A percentile compares a stretch with the other conserved stretches of the same genome.
phyloP scores from a whole-genome alignment of 2,797 vertebrate species.

The Lemur catta region DNA sequence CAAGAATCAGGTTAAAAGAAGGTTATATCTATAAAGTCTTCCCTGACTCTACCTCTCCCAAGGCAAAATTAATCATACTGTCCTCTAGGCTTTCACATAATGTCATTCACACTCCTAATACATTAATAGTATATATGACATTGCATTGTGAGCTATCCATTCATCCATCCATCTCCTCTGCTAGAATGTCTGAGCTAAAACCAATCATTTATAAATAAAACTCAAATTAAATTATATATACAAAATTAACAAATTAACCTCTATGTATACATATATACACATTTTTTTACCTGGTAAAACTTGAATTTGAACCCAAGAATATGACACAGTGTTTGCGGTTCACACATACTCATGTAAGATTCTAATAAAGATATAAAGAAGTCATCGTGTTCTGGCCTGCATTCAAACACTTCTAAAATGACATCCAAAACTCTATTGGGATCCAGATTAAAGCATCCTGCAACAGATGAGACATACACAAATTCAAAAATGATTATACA shows the following conservation, averaged over 20 bases:
- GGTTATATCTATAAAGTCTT: slow-evolving; percentile 37
- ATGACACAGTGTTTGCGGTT: slow-evolving; percentile 98
- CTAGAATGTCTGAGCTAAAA: slow-evolving; percentile 41
- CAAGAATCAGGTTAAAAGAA: slow-evolving; percentile 23
- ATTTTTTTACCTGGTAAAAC: slow-evolving; percentile 94
- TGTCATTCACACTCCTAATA: slow-evolving; percentile 7
- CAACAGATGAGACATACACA: slow-evolving; percentile 68
- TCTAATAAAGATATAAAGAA: slow-evolving; percentile 98
- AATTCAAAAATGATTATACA: slow-evolving; percentile 61
- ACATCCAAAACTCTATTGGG: slow-evolving; percentile 98
- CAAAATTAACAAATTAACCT: slow-evolving; percentile 45
- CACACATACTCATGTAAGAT: slow-evolving; percentile 97
- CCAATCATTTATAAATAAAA: slow-evolving; percentile 53
- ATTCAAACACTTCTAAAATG: slow-evolving; percentile 97
- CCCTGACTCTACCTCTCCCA: background rate
- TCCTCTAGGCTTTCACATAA: slow-evolving; percentile 39
- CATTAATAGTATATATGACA: background rate
- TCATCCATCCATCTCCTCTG: slow-evolving; percentile 39
- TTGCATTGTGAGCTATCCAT: background rate
- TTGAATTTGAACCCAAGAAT: slow-evolving; percentile 99
- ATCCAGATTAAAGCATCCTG: slow-evolving; percentile 98
- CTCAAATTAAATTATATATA: slow-evolving; percentile 54
- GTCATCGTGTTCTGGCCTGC: slow-evolving; percentile 96
- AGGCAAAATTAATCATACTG: slow-evolving; percentile 51
- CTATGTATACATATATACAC: background rate